Conservation (phyloP, 2,797 vertebrate species). For the Typhlichthys eigenmanni region DNA sequence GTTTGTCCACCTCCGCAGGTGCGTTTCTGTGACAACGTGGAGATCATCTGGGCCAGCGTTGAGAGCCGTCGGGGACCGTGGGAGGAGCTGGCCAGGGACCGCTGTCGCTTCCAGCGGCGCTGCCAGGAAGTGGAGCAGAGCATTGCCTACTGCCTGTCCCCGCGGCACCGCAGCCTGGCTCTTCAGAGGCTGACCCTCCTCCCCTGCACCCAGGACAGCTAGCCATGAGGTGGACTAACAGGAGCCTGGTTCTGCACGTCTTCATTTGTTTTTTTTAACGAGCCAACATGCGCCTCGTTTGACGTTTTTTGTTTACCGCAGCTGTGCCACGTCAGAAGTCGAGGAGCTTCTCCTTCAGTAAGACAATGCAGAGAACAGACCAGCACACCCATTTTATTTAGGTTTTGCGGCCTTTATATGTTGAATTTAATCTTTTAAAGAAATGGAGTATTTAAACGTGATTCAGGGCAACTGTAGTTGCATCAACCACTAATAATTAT, state of each 20-base stretch:
- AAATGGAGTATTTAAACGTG: slow-evolving; percentile 19
- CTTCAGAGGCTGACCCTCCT: slow-evolving; percentile 8
- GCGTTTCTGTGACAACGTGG: slow-evolving; percentile 88
- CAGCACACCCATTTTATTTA: not conserved
- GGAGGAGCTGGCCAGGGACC: slow-evolving; percentile 92
- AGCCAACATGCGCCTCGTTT: not conserved
- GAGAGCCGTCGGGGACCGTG: slow-evolving; percentile 90
- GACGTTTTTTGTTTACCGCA: not conserved
- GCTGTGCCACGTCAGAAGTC: not conserved
- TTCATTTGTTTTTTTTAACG: not conserved
- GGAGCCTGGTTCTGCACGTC: slow-evolving; percentile 4
- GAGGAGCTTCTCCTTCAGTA: not conserved
- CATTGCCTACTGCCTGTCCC: slow-evolving; percentile 85
- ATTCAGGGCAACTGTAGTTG: slow-evolving; percentile 24
- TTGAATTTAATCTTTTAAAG: slow-evolving; percentile 25
- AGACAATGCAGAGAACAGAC: not conserved
- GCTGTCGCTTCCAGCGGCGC: slow-evolving; percentile 86
- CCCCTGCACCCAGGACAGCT: not conserved
- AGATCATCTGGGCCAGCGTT: slow-evolving; percentile 86
- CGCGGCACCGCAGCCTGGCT: slow-evolving; percentile 60
- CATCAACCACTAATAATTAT: slow-evolving; percentile 21
- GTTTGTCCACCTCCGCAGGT: slow-evolving; percentile 75
- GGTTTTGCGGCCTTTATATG: slow-evolving; percentile 31
- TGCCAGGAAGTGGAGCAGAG: slow-evolving; percentile 87
- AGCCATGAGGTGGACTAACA: not conserved